Base-by-base conservation (phyloP, 2,797 vertebrate genomes). In the Channallabes apus region DNA sequence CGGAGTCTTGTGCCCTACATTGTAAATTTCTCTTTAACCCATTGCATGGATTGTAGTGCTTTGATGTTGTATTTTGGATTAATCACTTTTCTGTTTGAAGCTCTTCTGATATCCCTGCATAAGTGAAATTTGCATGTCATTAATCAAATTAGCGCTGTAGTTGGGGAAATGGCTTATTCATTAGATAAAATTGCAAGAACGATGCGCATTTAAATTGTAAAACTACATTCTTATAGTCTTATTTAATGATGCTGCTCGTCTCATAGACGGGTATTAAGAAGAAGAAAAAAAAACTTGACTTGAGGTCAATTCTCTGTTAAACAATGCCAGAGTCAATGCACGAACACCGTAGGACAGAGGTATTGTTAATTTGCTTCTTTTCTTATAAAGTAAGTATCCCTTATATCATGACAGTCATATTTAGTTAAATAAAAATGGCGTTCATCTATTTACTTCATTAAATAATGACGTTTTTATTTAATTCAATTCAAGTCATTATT, bases 1-100 rank as follows among this genome's bases (percentile, higher is more conserved):
- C 67, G 64, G 77, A 46, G 41, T 85, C 86, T 72, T 62, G 38
- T 87, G 87, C 73, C 86, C 75, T 87, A 84, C 79, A 88, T 87
- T 84, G 56, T 83, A 64, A 73, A 76, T 73, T 73, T 87, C 79
- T n/a, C 14, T 87, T 84, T 62, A 80, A 77, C 83, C 71, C 86
- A 51, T 85, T 86, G 84, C 82, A 84, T 41, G 6, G 35, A 85
- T 80, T 88, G 81, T 56, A 87, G 72, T 59, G 65, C 86, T 85
- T 76, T 87, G 86, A 86, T 75, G 80, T 82, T 76, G 14, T 54
- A 80, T 87, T 87, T 76, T 46, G 68, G 59, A 81, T 75, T 79
- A 72, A 84, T 84, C 85, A 73, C 78, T 58, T 59, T 82, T 82
- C 65, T 61, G 38, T 86, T 84, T 76, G 56, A 27, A 81, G 78